phyloP scores from a whole-genome alignment of 2,888 invertebrate genomes.

The Pollenia angustigena region DNA sequence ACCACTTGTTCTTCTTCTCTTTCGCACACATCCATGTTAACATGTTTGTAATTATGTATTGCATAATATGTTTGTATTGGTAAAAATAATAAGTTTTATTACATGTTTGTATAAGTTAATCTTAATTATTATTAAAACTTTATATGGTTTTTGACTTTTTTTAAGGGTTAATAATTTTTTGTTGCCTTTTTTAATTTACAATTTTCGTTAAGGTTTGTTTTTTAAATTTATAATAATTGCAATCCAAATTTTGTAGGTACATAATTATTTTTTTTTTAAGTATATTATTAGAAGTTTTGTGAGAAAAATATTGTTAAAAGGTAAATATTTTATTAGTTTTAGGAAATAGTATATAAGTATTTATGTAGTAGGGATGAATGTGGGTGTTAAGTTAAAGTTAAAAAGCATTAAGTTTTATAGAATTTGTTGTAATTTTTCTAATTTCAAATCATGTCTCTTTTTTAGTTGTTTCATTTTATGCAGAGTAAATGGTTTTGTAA shows the following conservation, averaged over 20 bases:
- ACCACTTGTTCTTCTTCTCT: not conserved
- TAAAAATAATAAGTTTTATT: conserved; percentile 15
- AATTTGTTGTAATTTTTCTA: not conserved
- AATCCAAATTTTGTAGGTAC: conserved; percentile 54
- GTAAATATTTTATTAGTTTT: not conserved
- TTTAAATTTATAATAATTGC: conserved; percentile 50
- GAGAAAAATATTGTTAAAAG: not conserved
- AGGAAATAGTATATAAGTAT: conserved; percentile 8
- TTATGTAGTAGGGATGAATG: not conserved
- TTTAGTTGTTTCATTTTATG: too few species aligned
- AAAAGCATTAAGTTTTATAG: conserved; percentile 15
- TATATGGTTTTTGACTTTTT: not conserved
- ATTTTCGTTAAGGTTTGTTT: conserved; percentile 24
- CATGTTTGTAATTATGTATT: not conserved
- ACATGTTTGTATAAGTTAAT: not conserved
- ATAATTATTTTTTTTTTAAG: conserved; percentile 41
- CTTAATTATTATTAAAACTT: conserved; percentile 36
- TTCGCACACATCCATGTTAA: not conserved
- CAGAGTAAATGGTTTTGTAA: too few species aligned
- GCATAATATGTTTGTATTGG: not conserved
- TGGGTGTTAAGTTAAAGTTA: conserved; percentile 11
- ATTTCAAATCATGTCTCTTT: not conserved
- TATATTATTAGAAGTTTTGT: not conserved
- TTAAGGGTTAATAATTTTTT: not conserved
- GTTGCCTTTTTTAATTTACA: conserved; percentile 24